Base-by-base conservation (phyloP, 2,888 invertebrate genomes). In the Phoronis australis region DNA sequence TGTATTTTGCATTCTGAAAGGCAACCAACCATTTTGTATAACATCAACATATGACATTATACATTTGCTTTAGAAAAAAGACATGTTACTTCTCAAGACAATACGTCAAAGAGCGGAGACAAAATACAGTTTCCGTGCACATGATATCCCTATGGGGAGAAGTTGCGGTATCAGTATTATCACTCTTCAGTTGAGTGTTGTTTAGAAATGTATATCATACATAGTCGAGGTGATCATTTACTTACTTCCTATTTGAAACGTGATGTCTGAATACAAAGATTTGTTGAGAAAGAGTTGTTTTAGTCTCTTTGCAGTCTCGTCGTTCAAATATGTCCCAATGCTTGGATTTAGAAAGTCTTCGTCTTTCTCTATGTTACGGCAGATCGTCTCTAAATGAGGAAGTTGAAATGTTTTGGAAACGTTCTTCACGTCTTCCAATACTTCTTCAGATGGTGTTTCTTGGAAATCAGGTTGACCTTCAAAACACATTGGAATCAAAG, bases 331-430 rank as follows among this genome's bases (percentile, higher is more conserved):
- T 4, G 73, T 70, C 1, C 71, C 71, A 24, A 71, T 73, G 50
- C 70, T 70, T 2, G 73, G 71, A 52, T 73, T 73, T 12, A 73
- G 59, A 38, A 68, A 69, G 5, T 71, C 73, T 37, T 71, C 65
- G 12, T 69, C 71, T 4, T 56, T 64, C 5, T 57, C 45, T 6
- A 62, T 48, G 47, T 73, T 73, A 4, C 45, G 48, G 52, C 73
- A 73, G 22, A 71, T 68, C 3, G 67, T 66, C 45, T 64, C 54
- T n/a, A 73, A 52, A 21, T 65, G 55, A 0, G 62, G 50, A 40
- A 71, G 48, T 45, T 64, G 55, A 47, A 71, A 73, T 5, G 66
- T 55, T 20, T 52, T 52, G 1, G 66, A 62, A 6, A 68, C 60
- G 9, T 61, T 52, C 4, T 45, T 54, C 20, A 73, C 48, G 3